phyloP scores from a whole-genome alignment of 1,140 invertebrate genomes.

The Pseudomyrmex sp. region DNA sequence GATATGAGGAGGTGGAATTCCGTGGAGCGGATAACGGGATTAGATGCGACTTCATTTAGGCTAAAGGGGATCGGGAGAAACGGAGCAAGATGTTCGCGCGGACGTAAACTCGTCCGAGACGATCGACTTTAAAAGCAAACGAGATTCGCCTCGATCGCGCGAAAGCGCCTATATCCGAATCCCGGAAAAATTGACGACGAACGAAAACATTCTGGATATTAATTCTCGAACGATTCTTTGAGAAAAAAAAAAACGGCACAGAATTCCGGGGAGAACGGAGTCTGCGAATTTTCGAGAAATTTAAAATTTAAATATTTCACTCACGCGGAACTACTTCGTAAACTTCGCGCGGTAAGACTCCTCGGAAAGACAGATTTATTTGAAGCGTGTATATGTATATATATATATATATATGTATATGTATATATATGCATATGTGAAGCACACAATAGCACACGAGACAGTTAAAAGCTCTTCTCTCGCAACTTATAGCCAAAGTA shows the following conservation, averaged over 20 bases:
- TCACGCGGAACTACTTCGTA: too few relatives aligned
- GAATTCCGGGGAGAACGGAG: neutral
- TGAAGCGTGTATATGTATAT: too few relatives aligned
- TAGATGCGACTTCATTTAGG: slow-evolving; percentile 54
- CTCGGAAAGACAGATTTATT: too few relatives aligned
- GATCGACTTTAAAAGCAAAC: slow-evolving; percentile 49
- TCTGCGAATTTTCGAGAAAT: slow-evolving; percentile 4
- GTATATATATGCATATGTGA: too few relatives aligned
- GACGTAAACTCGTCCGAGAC: slow-evolving; percentile 39
- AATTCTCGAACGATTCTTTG: neutral
- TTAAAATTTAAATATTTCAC: slow-evolving; percentile 6
- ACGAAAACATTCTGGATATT: slow-evolving; percentile 2
- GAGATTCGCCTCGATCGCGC: slow-evolving; percentile 3
- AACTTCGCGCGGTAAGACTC: too few relatives aligned
- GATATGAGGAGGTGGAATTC: slow-evolving; percentile 38
- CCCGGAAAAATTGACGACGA: slow-evolving; percentile 2
- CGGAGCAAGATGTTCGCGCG: slow-evolving; percentile 35
- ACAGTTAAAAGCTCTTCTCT: too few relatives aligned
- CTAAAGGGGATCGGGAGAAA: slow-evolving; percentile 42
- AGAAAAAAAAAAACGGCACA: neutral
- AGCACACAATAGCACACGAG: too few relatives aligned
- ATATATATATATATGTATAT: too few relatives aligned
- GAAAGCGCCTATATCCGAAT: neutral
- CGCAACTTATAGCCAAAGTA: too few relatives aligned
- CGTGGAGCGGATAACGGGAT: slow-evolving; percentile 40